phyloP scores from a whole-genome alignment of 23 tunicate species.

The Trididemnum nubilum region DNA sequence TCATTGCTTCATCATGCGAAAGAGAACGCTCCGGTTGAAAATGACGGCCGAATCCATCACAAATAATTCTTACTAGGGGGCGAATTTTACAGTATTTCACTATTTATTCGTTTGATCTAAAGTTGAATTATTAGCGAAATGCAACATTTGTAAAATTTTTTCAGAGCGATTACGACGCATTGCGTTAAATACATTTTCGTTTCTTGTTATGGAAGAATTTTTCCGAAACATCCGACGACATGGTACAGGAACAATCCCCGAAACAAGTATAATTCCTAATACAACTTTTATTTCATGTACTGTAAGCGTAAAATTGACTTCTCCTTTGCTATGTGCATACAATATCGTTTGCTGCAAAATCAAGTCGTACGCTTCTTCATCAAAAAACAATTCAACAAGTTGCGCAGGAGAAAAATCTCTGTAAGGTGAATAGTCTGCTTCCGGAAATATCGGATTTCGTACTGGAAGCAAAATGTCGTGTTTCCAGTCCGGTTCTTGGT shows the following conservation, averaged over 20 bases:
- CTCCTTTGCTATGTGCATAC: slow-evolving; percentile 19
- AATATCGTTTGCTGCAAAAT: slow-evolving; percentile 13
- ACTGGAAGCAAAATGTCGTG: slow-evolving; percentile 7
- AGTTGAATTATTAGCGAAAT: slow-evolving; percentile 13
- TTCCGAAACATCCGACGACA: slow-evolving; percentile 21
- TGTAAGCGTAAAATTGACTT: not conserved
- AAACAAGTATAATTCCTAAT: slow-evolving; percentile 21
- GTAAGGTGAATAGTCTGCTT: slow-evolving; percentile 15
- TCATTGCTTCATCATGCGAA: slow-evolving; percentile 24
- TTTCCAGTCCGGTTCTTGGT: not conserved
- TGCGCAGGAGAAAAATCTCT: not conserved
- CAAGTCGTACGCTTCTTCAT: slow-evolving; percentile 13
- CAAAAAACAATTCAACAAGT: slow-evolving; percentile 13
- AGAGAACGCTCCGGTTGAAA: slow-evolving; percentile 4
- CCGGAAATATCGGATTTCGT: slow-evolving; percentile 17
- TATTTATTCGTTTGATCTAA: slow-evolving; percentile 8
- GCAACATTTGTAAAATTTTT: slow-evolving; percentile 27
- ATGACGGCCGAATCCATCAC: slow-evolving; percentile 21
- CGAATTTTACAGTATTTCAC: not conserved
- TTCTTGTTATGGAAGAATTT: slow-evolving; percentile 21
- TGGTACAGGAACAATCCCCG: slow-evolving; percentile 25
- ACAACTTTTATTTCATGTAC: slow-evolving; percentile 7
- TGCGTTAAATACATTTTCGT: slow-evolving; percentile 14
- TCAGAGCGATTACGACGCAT: slow-evolving; percentile 22
- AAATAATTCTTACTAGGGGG: slow-evolving; percentile 5